These are phyloP conservation scores for Ispidina lecontei DNA, from an alignment of 2,797 vertebrate genomes.

Conservation along the genomic window DNA sequence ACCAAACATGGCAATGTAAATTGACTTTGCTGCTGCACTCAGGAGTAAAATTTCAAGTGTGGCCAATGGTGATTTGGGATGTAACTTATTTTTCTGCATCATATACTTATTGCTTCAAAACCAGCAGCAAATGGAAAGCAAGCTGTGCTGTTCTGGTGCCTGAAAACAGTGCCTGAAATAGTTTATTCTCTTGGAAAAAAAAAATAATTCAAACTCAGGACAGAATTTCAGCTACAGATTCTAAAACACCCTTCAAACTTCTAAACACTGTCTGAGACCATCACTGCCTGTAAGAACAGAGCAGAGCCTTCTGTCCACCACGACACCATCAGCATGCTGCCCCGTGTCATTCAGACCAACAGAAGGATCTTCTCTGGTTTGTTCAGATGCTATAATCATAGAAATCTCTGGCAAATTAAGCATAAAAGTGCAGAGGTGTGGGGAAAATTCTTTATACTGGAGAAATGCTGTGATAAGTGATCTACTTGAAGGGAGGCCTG, in stretches of 20 bases:
- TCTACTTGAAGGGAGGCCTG: background rate
- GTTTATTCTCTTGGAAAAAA: background rate
- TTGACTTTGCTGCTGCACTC: background rate
- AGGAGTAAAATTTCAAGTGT: background rate
- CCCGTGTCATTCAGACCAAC: background rate
- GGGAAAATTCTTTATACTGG: background rate
- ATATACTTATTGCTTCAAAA: background rate
- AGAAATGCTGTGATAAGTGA: constrained; percentile 21
- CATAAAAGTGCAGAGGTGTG: constrained; percentile 7
- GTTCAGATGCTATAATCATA: constrained; percentile 3
- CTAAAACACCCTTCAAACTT: background rate
- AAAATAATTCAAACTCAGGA: background rate
- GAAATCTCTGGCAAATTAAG: background rate
- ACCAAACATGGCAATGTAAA: background rate
- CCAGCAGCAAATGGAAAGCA: background rate
- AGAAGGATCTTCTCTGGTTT: background rate
- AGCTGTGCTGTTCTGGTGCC: background rate
- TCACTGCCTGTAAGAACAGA: background rate
- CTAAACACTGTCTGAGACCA: background rate
- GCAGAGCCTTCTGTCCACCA: background rate
- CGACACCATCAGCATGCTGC: background rate
- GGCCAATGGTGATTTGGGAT: background rate
- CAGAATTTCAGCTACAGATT: background rate
- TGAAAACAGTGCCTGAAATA: background rate
- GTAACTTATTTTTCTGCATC: background rate